Conservation (phyloP, 2,797 vertebrate species). For the Crotalus adamanteus region DNA sequence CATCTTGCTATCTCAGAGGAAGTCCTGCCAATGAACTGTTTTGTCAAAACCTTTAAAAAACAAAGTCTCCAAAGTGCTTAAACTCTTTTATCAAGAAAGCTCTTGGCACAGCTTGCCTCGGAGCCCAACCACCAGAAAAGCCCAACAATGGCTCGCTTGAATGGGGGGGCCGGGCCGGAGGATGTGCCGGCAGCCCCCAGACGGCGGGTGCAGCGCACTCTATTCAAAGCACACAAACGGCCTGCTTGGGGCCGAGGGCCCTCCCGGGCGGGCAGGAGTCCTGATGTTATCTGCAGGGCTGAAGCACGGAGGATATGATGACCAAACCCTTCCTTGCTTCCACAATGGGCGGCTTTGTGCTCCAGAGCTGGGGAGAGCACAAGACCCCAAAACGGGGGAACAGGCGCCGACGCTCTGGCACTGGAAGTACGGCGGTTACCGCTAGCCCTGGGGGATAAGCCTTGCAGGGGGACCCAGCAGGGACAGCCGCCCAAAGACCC, state of each 20-base stretch:
- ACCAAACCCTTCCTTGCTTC: conserved; percentile 93
- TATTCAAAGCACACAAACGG: conserved; percentile 58
- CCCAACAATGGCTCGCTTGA: conserved; percentile 68
- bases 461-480: background rate
- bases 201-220: conserved; percentile 39
- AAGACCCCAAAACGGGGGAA: background rate
- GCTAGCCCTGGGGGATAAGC: background rate
- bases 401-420: conserved; percentile 17
- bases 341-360: conserved; percentile 74
- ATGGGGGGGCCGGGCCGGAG: conserved; percentile 50
- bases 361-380: conserved; percentile 42
- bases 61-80: conserved; percentile 65
- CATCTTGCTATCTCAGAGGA: conserved; percentile 65
- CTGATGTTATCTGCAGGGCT: conserved; percentile 82
- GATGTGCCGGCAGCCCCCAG: conserved; percentile 53
- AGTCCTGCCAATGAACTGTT: conserved; percentile 74
- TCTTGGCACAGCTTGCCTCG: conserved; percentile 59
- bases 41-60: conserved; percentile 69
- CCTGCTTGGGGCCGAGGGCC: conserved; percentile 43
- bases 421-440: background rate
- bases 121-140: background rate
- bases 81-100: conserved; percentile 69
- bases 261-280: conserved; percentile 52
- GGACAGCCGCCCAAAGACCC: background rate
- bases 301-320: conserved; percentile 78